Conservation (phyloP, 1,140 invertebrate genomes). For the Lamellibrachia luymesi region DNA sequence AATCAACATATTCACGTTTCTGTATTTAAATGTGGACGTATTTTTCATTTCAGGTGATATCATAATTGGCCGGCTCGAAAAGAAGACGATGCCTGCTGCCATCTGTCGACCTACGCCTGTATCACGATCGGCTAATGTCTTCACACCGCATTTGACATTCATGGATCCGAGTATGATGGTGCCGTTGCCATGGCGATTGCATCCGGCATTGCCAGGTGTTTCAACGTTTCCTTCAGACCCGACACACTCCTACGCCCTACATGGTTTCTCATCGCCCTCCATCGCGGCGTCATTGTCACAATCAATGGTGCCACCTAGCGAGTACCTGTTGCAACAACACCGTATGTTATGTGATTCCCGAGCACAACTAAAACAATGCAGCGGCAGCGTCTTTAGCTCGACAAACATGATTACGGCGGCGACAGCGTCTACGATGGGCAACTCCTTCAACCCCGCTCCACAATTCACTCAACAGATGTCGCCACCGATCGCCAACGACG, state of each 20-base stretch:
- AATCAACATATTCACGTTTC: too few relatives aligned
- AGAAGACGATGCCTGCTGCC: neutral
- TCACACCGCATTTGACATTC: neutral
- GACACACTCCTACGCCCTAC: neutral
- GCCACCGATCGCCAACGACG: conserved; percentile 10
- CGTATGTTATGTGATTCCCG: neutral
- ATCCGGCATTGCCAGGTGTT: neutral
- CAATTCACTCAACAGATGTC: conserved; percentile 13
- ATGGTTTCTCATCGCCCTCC: neutral
- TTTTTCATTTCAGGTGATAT: neutral
- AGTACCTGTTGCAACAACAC: neutral
- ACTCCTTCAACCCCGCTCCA: neutral
- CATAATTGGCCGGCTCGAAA: neutral
- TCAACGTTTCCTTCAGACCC: neutral
- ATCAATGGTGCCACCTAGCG: neutral
- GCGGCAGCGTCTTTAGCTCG: neutral
- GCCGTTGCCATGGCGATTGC: neutral
- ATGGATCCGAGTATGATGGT: neutral
- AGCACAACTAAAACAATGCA: neutral
- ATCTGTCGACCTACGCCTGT: neutral
- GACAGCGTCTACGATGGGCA: neutral
- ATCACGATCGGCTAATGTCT: neutral
- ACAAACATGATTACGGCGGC: neutral
- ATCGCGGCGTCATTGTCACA: neutral
- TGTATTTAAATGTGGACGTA: neutral